These are phyloP conservation scores for Ephialtes manifestator DNA, from an alignment of 2,888 invertebrate genomes.

Conservation along the genomic window DNA sequence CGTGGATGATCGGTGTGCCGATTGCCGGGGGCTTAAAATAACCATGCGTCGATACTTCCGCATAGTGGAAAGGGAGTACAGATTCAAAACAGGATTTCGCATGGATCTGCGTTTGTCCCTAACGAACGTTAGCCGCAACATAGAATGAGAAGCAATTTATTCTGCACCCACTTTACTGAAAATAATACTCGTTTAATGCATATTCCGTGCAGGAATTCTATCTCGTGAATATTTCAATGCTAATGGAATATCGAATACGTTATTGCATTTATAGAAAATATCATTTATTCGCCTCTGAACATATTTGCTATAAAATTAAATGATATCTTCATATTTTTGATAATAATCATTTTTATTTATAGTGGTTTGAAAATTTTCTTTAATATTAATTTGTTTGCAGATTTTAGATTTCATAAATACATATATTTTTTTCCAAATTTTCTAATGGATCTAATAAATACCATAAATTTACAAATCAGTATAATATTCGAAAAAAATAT, in stretches of 20 bases:
- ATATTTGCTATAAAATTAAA: background rate
- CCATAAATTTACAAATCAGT: no score
- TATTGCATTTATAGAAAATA: background rate
- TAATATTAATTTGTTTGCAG: no score
- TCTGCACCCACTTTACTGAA: constrained; percentile 2
- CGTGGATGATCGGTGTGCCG: constrained; percentile 52
- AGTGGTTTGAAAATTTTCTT: no score
- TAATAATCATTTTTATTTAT: no score
- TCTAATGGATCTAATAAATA: no score
- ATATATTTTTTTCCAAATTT: no score
- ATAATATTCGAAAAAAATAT: no score
- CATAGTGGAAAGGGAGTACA: background rate
- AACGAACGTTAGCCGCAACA: constrained; percentile 4
- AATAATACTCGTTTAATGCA: constrained; percentile 12
- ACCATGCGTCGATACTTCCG: constrained; percentile 52
- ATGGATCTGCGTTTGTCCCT: constrained; percentile 44
- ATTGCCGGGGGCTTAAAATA: constrained; percentile 57
- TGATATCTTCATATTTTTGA: background rate
- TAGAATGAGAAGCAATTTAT: constrained; percentile 31
- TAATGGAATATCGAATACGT: constrained; percentile 52
- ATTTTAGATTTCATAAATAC: no score
- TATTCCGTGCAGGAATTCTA: constrained; percentile 23
- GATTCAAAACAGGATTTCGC: constrained; percentile 42
- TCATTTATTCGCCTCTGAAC: background rate
- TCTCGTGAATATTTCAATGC: constrained; percentile 36